Evolutionary conservation across 1,140 invertebrate genomes (phyloP).

Genomic region (Atta colombica): DNA sequence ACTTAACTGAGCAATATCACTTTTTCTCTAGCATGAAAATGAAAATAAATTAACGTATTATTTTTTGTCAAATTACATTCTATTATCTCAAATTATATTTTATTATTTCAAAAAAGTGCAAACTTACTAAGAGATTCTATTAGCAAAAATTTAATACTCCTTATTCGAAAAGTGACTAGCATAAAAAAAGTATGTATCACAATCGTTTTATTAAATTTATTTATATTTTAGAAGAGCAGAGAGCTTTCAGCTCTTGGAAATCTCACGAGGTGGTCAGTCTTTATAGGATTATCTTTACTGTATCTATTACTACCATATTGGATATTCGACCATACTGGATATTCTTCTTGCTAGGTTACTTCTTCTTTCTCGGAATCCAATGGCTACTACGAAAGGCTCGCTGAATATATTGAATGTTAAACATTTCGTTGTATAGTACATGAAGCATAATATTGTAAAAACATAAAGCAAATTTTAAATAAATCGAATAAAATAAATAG

Average conservation of each 20-base stretch:
- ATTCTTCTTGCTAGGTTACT: conserved; percentile 49
- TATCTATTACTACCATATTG: conserved; percentile 29
- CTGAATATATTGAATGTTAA: conserved; percentile 48
- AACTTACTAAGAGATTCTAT: neutral
- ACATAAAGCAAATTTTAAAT: neutral
- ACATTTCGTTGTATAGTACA: conserved; percentile 25
- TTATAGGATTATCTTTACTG: conserved; percentile 62
- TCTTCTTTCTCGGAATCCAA: conserved; percentile 44
- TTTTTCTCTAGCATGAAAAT: neutral
- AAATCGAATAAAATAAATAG: conserved; percentile 14
- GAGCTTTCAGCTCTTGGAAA: conserved; percentile 41
- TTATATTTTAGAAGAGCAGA: conserved; percentile 31
- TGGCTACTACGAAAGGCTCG: conserved; percentile 25
- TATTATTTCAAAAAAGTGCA: neutral
- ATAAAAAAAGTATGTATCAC: neutral
- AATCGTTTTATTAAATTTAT: conserved; percentile 55
- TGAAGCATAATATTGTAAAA: neutral
- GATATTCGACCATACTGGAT: conserved; percentile 13
- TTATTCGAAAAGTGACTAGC: neutral
- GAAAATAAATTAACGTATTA: neutral
- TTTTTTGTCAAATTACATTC: neutral
- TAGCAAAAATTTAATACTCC: neutral
- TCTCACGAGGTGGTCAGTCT: conserved; percentile 47
- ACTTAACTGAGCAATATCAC: neutral
- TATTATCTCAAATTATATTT: neutral